Evolutionary conservation across 2,113 vertebrate species (phyloP).

Genomic region (Menidia beryllina): DNA sequence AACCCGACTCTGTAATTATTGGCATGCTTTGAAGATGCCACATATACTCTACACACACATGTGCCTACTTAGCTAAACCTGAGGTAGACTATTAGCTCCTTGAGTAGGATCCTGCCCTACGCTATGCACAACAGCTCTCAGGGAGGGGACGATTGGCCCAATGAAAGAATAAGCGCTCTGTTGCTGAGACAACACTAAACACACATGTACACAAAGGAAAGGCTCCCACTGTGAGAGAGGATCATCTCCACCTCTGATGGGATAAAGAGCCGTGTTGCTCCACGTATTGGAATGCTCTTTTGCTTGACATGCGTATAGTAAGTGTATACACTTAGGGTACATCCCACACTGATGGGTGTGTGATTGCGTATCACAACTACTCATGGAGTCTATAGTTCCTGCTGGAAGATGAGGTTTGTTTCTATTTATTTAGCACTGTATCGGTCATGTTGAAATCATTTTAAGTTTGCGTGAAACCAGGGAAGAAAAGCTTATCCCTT

Average conservation of each 20-base stretch:
- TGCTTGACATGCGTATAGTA: slow-evolving; percentile 65
- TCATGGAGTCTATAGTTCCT: slow-evolving; percentile 32
- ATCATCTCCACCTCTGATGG: slow-evolving; percentile 73
- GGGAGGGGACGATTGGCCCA: slow-evolving; percentile 49
- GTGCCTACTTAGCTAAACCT: slow-evolving; percentile 65
- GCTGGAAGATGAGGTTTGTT: slow-evolving; percentile 13
- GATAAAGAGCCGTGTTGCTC: slow-evolving; percentile 61
- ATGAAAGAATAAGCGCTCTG: slow-evolving; percentile 34
- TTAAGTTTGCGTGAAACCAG: neutral
- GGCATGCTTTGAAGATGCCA: slow-evolving; percentile 77
- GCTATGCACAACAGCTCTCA: slow-evolving; percentile 29
- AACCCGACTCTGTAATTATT: slow-evolving; percentile 87
- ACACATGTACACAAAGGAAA: slow-evolving; percentile 73
- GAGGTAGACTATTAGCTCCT: slow-evolving; percentile 64
- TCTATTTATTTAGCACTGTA: neutral
- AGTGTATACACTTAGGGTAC: slow-evolving; percentile 60
- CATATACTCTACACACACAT: slow-evolving; percentile 63
- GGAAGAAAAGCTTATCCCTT: neutral
- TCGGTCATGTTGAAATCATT: neutral
- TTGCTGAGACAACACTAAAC: slow-evolving; percentile 72
- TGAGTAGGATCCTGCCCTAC: slow-evolving; percentile 50
- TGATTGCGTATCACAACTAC: slow-evolving; percentile 65
- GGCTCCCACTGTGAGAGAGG: slow-evolving; percentile 54
- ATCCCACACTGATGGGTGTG: slow-evolving; percentile 70
- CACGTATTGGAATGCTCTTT: slow-evolving; percentile 65